Conservation (phyloP, 2,888 invertebrate species). For the Lathronympha strigana region DNA sequence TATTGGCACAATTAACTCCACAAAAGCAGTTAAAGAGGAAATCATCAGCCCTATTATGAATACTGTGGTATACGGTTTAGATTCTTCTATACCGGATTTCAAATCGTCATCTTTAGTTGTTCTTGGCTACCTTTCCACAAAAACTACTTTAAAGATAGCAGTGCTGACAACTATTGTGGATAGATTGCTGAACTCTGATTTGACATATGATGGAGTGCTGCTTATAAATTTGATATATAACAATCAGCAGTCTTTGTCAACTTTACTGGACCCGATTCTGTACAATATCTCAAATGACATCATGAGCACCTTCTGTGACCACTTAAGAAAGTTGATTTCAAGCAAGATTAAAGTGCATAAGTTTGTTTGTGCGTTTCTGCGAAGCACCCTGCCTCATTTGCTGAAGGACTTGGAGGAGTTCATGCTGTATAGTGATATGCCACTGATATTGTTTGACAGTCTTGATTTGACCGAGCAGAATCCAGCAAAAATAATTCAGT, state of each 20-base stretch:
- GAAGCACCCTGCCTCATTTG: conserved; percentile 77
- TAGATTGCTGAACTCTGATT: conserved; percentile 65
- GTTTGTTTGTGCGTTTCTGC: conserved; percentile 84
- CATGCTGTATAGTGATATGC: conserved; percentile 77
- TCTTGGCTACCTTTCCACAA: conserved; percentile 87
- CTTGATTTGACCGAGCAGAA: conserved; percentile 84
- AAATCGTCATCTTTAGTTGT: conserved; percentile 90
- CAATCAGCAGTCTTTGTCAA: conserved; percentile 81
- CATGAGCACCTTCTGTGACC: conserved; percentile 65
- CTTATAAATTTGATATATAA: conserved; percentile 89
- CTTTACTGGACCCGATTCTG: conserved; percentile 81
- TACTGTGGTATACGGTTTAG: conserved; percentile 88
- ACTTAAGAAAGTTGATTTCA: conserved; percentile 81
- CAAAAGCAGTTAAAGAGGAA: conserved; percentile 82
- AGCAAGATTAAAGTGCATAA: conserved; percentile 82
- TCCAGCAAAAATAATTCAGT: conserved; percentile 84
- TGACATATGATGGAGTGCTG: conserved; percentile 85
- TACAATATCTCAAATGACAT: conserved; percentile 70
- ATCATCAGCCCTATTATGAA: conserved; percentile 89
- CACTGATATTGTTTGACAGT: conserved; percentile 84
- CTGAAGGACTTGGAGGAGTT: conserved; percentile 78
- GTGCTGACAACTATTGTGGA: conserved; percentile 86
- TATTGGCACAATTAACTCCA: conserved; percentile 87
- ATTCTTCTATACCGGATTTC: conserved; percentile 87
- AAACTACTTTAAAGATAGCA: conserved; percentile 85